A percentile compares a stretch with the other conserved stretches of the same genome.
Conservation (phyloP, 2,888 invertebrate species). For the Pilophorus perplexus region DNA sequence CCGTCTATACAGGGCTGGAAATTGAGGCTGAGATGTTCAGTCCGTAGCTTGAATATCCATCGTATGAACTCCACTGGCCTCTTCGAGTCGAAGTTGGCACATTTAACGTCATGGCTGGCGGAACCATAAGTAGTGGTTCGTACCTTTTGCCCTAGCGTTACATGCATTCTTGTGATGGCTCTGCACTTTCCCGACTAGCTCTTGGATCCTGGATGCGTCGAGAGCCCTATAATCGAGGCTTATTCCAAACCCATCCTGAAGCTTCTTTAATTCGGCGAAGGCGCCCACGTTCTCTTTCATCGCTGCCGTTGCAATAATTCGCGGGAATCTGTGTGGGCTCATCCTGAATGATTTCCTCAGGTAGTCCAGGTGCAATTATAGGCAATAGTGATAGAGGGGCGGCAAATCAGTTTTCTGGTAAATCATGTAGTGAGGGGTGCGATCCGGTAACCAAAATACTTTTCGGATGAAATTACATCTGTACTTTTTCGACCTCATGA, state of each 20-base stretch:
- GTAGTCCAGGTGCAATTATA: background rate
- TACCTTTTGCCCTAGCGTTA: no score
- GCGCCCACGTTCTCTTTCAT: no score
- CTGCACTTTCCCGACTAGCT: no score
- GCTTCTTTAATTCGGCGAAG: no score
- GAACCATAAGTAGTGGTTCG: no score
- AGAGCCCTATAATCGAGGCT: no score
- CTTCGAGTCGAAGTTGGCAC: background rate
- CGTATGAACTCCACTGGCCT: background rate
- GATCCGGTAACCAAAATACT: constrained; percentile 14
- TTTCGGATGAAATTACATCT: constrained; percentile 11
- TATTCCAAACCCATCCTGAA: no score
- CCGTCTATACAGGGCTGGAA: background rate
- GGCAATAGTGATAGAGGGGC: background rate
- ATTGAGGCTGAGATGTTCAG: background rate
- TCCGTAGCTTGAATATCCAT: background rate
- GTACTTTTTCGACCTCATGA: background rate
- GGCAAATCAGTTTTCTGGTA: constrained; percentile 5
- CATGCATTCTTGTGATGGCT: no score
- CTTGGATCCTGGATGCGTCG: no score
- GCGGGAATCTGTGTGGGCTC: background rate
- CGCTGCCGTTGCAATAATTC: background rate
- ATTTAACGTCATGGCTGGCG: no score
- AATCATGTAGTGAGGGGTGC: background rate
- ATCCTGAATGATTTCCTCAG: background rate